phyloP scores from a whole-genome alignment of 2,888 invertebrate genomes.

The Sinohyriopsis cumingii region DNA sequence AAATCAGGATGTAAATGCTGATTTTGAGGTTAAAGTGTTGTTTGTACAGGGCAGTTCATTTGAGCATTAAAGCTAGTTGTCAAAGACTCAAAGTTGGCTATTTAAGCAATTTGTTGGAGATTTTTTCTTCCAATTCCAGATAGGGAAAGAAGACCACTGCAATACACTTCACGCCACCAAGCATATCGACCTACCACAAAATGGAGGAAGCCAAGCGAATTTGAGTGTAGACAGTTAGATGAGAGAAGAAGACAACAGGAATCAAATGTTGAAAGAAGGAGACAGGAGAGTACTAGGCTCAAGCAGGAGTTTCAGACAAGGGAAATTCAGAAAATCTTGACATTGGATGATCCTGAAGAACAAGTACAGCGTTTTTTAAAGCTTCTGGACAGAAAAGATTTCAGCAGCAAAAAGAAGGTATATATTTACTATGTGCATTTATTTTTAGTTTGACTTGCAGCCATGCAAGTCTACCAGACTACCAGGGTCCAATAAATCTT shows the following conservation, averaged over 20 bases:
- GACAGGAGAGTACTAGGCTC: slow-evolving; percentile 4
- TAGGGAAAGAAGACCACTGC: no score
- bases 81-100: no score
- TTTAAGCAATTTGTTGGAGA: no score
- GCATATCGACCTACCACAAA: slow-evolving; percentile 1
- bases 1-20: no score
- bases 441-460: background rate
- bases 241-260: slow-evolving; percentile 10
- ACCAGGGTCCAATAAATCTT: background rate
- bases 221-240: slow-evolving; percentile 4
- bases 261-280: slow-evolving; percentile 1
- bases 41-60: no score
- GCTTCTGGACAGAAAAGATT: slow-evolving; percentile 22
- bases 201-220: slow-evolving; percentile 2
- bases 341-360: slow-evolving; percentile 55
- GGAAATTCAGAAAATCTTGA: slow-evolving; percentile 54
- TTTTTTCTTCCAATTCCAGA: no score
- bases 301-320: slow-evolving; percentile 35
- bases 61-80: no score
- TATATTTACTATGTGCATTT: no score
- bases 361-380: slow-evolving; percentile 54
- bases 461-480: background rate
- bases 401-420: slow-evolving; percentile 11
- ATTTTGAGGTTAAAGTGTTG: no score
- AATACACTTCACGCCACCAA: no score